These are phyloP conservation scores for Rhinolophus sinicus DNA, from an alignment of 2,113 vertebrate species.

Conservation along the genomic window DNA sequence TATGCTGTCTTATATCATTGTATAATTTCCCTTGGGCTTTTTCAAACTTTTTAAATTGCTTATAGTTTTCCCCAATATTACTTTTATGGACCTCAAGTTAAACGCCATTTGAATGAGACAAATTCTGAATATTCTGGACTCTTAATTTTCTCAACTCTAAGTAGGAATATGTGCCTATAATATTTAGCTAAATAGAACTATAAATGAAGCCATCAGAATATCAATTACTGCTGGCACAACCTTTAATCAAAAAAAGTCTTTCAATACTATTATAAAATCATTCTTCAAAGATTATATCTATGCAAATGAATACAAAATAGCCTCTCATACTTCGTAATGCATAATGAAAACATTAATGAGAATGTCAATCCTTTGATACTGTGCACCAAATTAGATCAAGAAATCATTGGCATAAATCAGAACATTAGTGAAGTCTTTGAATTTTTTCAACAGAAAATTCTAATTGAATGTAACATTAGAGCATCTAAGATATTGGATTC, in stretches of 20 bases:
- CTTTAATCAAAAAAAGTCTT: constrained; percentile 66
- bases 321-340: constrained; percentile 17
- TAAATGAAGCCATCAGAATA: constrained; percentile 66
- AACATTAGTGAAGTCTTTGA: constrained; percentile 58
- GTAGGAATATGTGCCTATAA: constrained; percentile 43
- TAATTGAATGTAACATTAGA: constrained; percentile 49
- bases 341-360: constrained; percentile 70
- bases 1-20: neutral
- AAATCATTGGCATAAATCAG: constrained; percentile 59
- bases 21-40: constrained; percentile 14
- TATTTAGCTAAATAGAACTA: constrained; percentile 62
- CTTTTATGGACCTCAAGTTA: constrained; percentile 12
- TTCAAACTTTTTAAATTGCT: constrained; percentile 40
- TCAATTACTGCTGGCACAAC: constrained; percentile 51
- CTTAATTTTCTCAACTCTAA: constrained; percentile 28
- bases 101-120: constrained; percentile 20
- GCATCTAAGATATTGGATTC: neutral
- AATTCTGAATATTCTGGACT: constrained; percentile 51
- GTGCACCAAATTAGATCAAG: constrained; percentile 52
- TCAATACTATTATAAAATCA: constrained; percentile 62
- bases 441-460: constrained; percentile 53
- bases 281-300: constrained; percentile 57
- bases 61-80: neutral
- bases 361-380: constrained; percentile 40
- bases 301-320: constrained; percentile 66